Evolutionary conservation across 1,140 invertebrate species (phyloP).

Genomic region (Micrasema longulum): DNA sequence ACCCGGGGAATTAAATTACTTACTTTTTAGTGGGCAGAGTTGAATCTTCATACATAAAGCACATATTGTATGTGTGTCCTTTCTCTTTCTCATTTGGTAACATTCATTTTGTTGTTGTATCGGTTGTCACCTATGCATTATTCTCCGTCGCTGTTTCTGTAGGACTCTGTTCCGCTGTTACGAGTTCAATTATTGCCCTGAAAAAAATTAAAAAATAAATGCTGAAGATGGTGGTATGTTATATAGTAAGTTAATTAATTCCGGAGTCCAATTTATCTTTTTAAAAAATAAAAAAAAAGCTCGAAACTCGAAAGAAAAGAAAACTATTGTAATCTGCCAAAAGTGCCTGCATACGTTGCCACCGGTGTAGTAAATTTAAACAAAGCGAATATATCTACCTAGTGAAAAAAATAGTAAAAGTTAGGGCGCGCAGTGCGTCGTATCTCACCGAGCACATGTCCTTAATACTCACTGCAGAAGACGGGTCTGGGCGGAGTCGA

Average conservation of each 20-base stretch:
- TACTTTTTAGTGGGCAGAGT: no score
- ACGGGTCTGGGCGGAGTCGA: constrained; percentile 36
- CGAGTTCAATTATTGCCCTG: constrained; percentile 50
- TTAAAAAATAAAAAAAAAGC: no score
- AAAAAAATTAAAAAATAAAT: not conserved
- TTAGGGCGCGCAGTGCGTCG: no score
- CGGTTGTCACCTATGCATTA: not conserved
- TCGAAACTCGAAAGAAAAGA: not conserved
- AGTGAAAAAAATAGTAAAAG: no score
- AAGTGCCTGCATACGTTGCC: not conserved
- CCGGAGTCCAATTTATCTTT: not conserved
- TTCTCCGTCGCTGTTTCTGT: not conserved
- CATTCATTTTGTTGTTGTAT: no score
- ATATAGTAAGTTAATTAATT: no score
- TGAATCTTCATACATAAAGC: no score
- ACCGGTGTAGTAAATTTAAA: not conserved
- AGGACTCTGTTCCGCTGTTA: constrained; percentile 46
- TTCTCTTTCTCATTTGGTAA: no score
- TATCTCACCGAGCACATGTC: not conserved
- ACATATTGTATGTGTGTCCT: no score
- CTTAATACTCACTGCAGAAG: constrained; percentile 40
- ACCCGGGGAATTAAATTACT: no score
- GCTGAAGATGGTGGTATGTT: not conserved
- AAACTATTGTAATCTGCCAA: not conserved
- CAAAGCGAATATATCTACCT: not conserved